phyloP scores from a whole-genome alignment of 2,113 vertebrate species.

The Pithys albifrons region DNA sequence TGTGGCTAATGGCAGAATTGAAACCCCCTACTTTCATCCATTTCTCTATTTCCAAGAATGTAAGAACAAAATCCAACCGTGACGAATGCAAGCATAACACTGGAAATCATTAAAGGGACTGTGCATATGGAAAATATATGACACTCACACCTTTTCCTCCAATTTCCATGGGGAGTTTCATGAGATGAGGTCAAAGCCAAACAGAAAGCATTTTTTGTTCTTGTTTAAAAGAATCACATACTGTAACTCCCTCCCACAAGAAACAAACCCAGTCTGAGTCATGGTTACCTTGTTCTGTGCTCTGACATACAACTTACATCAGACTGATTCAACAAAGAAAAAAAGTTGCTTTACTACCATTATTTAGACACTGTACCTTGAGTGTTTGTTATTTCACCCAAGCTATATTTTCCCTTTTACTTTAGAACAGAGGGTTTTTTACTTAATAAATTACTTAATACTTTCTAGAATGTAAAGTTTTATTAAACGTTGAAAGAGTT shows the following conservation, averaged over 20 bases:
- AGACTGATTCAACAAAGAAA: background rate
- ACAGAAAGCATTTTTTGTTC: background rate
- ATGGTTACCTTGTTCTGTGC: background rate
- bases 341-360: background rate
- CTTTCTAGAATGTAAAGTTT: background rate
- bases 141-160: background rate
- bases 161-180: background rate
- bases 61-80: background rate
- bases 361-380: background rate
- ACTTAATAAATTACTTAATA: background rate
- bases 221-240: background rate
- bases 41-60: background rate
- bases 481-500: background rate
- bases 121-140: background rate
- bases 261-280: background rate
- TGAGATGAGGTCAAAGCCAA: background rate
- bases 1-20: background rate
- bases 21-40: background rate
- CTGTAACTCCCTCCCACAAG: background rate
- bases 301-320: background rate
- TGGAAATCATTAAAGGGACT: background rate
- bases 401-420: background rate
- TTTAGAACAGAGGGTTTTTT: background rate
- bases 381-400: background rate
- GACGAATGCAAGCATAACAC: background rate